Conservation (phyloP, 2,113 vertebrate species). For the Tricholaema leucomelas region DNA sequence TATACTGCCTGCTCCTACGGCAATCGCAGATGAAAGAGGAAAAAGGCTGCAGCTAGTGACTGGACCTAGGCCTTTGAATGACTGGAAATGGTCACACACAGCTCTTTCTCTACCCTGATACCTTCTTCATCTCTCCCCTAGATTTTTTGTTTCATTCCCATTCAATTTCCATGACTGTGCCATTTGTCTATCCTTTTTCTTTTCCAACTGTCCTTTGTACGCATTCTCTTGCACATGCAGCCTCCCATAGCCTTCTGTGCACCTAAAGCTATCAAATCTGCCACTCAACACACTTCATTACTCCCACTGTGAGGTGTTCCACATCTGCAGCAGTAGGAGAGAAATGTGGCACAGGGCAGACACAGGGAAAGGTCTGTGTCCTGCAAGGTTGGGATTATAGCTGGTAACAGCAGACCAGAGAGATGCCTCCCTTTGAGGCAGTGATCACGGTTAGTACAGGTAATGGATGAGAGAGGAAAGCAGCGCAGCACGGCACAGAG, state of each 20-base stretch:
- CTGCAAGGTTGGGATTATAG: background rate
- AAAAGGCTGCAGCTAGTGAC: background rate
- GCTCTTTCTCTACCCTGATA: background rate
- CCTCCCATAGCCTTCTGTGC: background rate
- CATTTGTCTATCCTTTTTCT: background rate
- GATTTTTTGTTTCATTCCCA: background rate
- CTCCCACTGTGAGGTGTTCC: background rate
- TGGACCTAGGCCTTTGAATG: background rate
- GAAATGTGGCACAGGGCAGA: background rate
- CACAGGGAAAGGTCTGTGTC: fast-evolving
- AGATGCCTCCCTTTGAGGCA: background rate
- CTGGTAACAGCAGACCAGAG: background rate
- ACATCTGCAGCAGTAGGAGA: background rate
- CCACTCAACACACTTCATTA: background rate
- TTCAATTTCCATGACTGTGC: fast-evolving
- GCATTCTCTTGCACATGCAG: background rate
- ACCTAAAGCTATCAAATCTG: background rate
- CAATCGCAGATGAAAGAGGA: background rate
- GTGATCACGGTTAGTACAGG: background rate
- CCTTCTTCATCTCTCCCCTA: background rate
- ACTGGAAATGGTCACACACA: background rate
- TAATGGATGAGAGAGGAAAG: background rate
- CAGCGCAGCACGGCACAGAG: background rate
- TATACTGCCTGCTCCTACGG: background rate
- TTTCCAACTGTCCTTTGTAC: background rate